phyloP scores from a whole-genome alignment of 2,888 invertebrate species.

The Panzeria rudis region DNA sequence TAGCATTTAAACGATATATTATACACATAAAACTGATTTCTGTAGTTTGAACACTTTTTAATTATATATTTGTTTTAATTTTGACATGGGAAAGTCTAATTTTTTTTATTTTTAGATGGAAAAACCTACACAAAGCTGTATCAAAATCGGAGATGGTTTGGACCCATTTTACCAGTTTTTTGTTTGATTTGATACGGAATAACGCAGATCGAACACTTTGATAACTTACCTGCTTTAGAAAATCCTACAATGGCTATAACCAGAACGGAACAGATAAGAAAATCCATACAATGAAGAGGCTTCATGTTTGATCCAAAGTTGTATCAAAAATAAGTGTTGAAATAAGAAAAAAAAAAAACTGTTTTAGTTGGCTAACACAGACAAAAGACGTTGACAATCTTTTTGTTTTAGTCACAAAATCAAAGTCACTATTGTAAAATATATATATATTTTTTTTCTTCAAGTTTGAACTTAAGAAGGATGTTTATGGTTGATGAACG shows the following conservation, averaged over 20 bases:
- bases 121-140: too few relatives aligned
- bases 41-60: too few relatives aligned
- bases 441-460: slow-evolving; percentile 32
- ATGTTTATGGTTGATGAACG: slow-evolving; percentile 75
- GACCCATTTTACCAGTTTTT: neutral
- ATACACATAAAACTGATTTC: too few relatives aligned
- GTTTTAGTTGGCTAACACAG: neutral
- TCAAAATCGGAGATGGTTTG: neutral
- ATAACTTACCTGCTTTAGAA: slow-evolving; percentile 79
- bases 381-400: slow-evolving; percentile 14
- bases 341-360: neutral
- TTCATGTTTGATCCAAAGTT: slow-evolving; percentile 76
- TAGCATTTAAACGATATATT: too few relatives aligned
- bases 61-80: too few relatives aligned
- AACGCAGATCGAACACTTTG: neutral
- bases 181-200: neutral
- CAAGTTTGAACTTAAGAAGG: slow-evolving; percentile 1
- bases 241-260: slow-evolving; percentile 75
- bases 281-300: slow-evolving; percentile 76
- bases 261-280: slow-evolving; percentile 76
- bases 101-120: too few relatives aligned
- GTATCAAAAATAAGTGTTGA: slow-evolving; percentile 1
- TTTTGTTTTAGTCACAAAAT: slow-evolving; percentile 50
- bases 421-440: slow-evolving; percentile 52
- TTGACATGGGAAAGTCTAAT: too few relatives aligned